These are phyloP conservation scores for Acipenser transmontanus DNA, from an alignment of 2,797 vertebrate species.

Conservation along the genomic window DNA sequence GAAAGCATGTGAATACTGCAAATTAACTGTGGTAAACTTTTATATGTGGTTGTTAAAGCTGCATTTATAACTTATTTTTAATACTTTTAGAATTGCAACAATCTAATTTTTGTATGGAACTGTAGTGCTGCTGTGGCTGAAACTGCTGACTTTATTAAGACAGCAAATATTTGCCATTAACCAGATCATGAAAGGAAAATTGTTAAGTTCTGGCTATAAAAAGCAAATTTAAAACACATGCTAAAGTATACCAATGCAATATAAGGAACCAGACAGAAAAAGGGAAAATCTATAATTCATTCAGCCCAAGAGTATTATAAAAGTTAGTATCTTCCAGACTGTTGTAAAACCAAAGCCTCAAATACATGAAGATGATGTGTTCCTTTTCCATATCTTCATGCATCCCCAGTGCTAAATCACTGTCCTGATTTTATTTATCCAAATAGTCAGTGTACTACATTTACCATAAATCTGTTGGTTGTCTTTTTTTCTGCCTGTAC, in stretches of 20 bases:
- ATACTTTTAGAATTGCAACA: too few species aligned
- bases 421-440: too few species aligned
- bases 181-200: slow-evolving; percentile 8
- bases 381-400: slow-evolving; percentile 32
- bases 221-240: slow-evolving; percentile 9
- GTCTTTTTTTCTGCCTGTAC: too few species aligned
- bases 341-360: slow-evolving; percentile 25
- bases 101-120: too few species aligned
- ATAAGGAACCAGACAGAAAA: slow-evolving; percentile 27
- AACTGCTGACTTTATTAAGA: slow-evolving; percentile 11
- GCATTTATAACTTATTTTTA: background rate
- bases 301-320: slow-evolving; percentile 39
- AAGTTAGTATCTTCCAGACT: slow-evolving; percentile 49
- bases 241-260: slow-evolving; percentile 2
- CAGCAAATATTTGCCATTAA: slow-evolving; percentile 8
- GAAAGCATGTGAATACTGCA: too few species aligned
- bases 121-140: background rate
- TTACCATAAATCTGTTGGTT: background rate
- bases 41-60: too few species aligned
- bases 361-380: slow-evolving; percentile 47
- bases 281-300: slow-evolving; percentile 37
- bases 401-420: too few species aligned
- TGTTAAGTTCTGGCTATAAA: slow-evolving; percentile 4
- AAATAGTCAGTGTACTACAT: background rate
- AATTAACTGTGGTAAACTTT: too few species aligned